Percentiles rank a stretch among this genome's conserved stretches.
Evolutionary conservation across 2,113 vertebrate species (phyloP).

Genomic region (Limanda limanda): DNA sequence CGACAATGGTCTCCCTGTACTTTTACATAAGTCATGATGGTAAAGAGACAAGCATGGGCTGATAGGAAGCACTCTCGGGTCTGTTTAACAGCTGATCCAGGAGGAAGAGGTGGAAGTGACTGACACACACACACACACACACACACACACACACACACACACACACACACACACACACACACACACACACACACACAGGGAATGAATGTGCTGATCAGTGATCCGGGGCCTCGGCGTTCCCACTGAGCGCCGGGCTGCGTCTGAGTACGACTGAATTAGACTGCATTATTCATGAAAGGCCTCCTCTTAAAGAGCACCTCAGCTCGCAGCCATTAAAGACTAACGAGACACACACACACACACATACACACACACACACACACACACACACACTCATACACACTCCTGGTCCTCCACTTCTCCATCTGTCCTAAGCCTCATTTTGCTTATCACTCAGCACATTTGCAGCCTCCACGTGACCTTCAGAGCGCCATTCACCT

Average conservation of each 20-base stretch:
- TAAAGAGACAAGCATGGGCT: neutral
- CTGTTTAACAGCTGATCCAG: conserved; percentile 37
- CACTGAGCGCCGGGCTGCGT: conserved; percentile 42
- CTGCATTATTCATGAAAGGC: conserved; percentile 77
- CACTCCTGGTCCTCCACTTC: conserved; percentile 11
- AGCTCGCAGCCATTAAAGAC: conserved; percentile 67
- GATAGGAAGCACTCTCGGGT: neutral
- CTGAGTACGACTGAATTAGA: conserved; percentile 37
- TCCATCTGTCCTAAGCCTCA: conserved; percentile 19
- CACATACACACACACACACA: conserved; percentile 31
- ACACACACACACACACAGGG: conserved; percentile 4
- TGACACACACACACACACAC: conserved; percentile 9
- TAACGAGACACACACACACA: conserved; percentile 40
- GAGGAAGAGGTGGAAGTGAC: neutral
- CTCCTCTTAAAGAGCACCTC: conserved; percentile 57
- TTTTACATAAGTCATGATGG: conserved; percentile 5
- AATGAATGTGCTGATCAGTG: conserved; percentile 52
- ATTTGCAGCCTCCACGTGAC: conserved; percentile 44
- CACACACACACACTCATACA: conserved; percentile 16
- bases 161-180: conserved; percentile 10
- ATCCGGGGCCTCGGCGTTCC: conserved; percentile 21
- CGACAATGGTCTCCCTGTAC: neutral
- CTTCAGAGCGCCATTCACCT: conserved; percentile 44
- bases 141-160: conserved; percentile 11
- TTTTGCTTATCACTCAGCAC: conserved; percentile 57